These are phyloP conservation scores for Ranitomeya imitator DNA, from an alignment of 2,113 vertebrate genomes.

Conservation along the genomic window DNA sequence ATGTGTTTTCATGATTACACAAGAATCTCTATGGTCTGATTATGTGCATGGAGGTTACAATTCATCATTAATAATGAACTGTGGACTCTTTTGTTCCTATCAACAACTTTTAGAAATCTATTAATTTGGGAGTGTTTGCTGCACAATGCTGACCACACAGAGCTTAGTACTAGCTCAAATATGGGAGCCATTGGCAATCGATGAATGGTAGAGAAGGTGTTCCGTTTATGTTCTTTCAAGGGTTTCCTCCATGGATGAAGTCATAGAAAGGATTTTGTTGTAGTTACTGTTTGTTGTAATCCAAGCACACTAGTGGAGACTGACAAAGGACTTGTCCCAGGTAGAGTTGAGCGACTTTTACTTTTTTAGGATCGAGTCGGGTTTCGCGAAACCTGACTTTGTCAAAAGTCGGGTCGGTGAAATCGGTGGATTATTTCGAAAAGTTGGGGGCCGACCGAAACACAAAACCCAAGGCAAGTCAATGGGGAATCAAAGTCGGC, in stretches of 20 bases:
- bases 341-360: no score
- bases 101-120: background rate
- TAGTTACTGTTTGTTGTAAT: background rate
- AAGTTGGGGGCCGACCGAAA: no score
- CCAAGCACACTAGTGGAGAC: background rate
- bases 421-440: no score
- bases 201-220: no score
- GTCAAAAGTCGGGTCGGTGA: no score
- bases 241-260: background rate
- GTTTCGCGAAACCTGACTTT: no score
- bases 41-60: background rate
- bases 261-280: background rate
- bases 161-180: background rate
- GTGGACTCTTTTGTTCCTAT: background rate
- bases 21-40: background rate
- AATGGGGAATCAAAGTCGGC: no score
- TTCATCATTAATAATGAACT: conserved; percentile 1
- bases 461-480: no score
- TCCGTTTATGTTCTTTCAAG: background rate
- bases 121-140: background rate
- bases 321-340: background rate
- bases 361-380: no score
- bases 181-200: background rate
- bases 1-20: background rate
- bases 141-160: background rate